A percentile compares a stretch with the other conserved stretches of the same genome.
phyloP scores from a whole-genome alignment of 2,113 vertebrate genomes.

The Sceloporus undulatus region DNA sequence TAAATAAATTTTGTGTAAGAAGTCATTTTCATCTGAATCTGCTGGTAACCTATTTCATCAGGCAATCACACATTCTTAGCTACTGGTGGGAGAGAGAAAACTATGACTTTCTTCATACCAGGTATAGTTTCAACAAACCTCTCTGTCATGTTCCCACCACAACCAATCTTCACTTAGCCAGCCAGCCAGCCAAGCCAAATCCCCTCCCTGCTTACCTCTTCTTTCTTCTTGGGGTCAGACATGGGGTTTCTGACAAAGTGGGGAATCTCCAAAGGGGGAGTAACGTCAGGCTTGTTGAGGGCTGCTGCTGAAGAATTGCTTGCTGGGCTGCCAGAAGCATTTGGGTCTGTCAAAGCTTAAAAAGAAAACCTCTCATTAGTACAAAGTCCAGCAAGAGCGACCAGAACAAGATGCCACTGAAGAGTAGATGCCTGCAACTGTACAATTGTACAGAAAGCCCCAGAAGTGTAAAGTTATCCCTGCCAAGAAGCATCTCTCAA shows the following conservation, averaged over 20 bases:
- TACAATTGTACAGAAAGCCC: too few species aligned
- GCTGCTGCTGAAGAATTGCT: slow-evolving; percentile 91
- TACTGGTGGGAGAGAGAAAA: too few species aligned
- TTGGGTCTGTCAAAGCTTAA: slow-evolving; percentile 89
- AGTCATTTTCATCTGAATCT: too few species aligned
- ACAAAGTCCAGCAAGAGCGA: rapidly evolving
- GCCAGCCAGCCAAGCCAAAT: rapidly evolving
- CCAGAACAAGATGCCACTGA: neutral
- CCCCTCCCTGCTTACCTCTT: slow-evolving; percentile 81
- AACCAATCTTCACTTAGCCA: rapidly evolving
- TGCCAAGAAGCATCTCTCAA: too few species aligned
- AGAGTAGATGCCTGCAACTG: too few species aligned
- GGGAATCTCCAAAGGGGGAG: slow-evolving; percentile 93
- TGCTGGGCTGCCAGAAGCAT: slow-evolving; percentile 88
- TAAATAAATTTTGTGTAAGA: too few species aligned
- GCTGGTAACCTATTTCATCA: too few species aligned
- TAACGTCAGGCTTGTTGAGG: slow-evolving; percentile 90
- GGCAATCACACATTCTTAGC: neutral
- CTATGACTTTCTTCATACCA: neutral
- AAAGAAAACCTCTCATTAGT: neutral
- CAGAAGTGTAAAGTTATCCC: too few species aligned
- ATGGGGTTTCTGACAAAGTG: slow-evolving; percentile 95
- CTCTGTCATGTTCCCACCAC: rapidly evolving
- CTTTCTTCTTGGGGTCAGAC: slow-evolving; percentile 95
- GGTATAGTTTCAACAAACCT: neutral